A percentile compares a stretch with the other conserved stretches of the same genome.
These are phyloP conservation scores for Clarias magur DNA, from an alignment of 2,113 vertebrate genomes.

Conservation along the genomic window DNA sequence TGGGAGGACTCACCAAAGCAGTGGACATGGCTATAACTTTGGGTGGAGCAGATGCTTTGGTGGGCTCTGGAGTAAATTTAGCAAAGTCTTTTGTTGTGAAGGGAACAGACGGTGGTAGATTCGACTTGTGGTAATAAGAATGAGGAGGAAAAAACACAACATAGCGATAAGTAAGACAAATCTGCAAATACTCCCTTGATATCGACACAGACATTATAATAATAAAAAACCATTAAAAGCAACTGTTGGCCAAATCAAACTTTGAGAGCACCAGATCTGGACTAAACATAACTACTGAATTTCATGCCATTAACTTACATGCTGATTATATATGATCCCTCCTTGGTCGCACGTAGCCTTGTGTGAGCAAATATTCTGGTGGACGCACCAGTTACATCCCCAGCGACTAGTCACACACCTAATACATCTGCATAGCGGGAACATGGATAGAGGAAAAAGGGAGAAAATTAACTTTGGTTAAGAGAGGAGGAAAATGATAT, in stretches of 20 bases:
- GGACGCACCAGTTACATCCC: conserved; percentile 95
- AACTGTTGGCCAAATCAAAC: background rate
- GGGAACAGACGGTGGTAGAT: conserved; percentile 62
- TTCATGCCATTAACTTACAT: conserved; percentile 71
- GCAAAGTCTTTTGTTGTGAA: conserved; percentile 57
- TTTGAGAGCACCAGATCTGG: background rate
- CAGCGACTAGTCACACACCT: conserved; percentile 91
- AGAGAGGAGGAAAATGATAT: background rate
- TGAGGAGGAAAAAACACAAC: background rate
- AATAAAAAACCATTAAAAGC: background rate
- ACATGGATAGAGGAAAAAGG: background rate
- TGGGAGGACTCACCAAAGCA: conserved; percentile 26
- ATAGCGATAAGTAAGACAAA: background rate
- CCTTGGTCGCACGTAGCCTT: conserved; percentile 81
- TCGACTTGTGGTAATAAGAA: conserved; percentile 58
- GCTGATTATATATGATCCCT: conserved; percentile 83
- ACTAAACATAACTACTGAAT: background rate
- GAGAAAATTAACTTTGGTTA: background rate
- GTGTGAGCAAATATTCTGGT: conserved; percentile 90
- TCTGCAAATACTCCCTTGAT: background rate
- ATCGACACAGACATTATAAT: background rate
- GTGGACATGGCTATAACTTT: conserved; percentile 47
- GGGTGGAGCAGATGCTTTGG: conserved; percentile 54
- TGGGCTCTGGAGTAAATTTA: conserved; percentile 46
- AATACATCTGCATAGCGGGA: conserved; percentile 78